Evolutionary conservation across 53 echinoderm and acorn worm species (phyloP), one percentile per base, ranked within the genome.

Genomic region (Echinometra lucunter): DNA sequence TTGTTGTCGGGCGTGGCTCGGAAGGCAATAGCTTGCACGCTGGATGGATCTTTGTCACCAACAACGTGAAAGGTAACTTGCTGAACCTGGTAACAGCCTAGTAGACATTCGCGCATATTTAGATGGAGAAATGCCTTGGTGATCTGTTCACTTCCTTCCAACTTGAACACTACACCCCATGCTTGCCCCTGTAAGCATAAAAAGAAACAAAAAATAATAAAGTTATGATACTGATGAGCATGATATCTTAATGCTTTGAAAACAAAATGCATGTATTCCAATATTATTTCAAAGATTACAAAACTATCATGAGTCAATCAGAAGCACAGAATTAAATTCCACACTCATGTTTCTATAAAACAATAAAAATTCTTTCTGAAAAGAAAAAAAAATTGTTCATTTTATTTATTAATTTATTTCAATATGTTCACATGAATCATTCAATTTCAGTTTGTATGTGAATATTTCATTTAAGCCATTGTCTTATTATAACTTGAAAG

Each of bases 161-260:
- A 78, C 60, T 96, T 95, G 94, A 97, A 98, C 11, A 96, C 97
- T 37, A 97, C 94, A 63, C 98, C 98, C 98, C 98, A 98, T 82
- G 97, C 96, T 82, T 89, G 60, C 87, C 97, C 98, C 98, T 98
- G 94, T n/a, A 96, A 5, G 63, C 13, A 66, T 53, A 57, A 93
- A 74, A 6, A 83, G 81, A 58, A 74, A 90, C 2, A 56, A 69
- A 67, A 4, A 47, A 53, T 9, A 53, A 91, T 2, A 89, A 60
- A 34, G 57, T 32, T 6, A 90, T 60, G 19, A 60, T n/a, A 56
- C 55, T 57, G 57, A 49, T 49, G 28, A n/a, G n/a, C n/a, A n/a
- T n/a, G n/a, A n/a, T n/a, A n/a, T n/a, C n/a, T n/a, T n/a, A n/a
- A n/a, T n/a, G n/a, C n/a, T n/a, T n/a, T n/a, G n/a, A n/a, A n/a